Conservation (phyloP, 2,797 vertebrate species). For the Alectoris magna region DNA sequence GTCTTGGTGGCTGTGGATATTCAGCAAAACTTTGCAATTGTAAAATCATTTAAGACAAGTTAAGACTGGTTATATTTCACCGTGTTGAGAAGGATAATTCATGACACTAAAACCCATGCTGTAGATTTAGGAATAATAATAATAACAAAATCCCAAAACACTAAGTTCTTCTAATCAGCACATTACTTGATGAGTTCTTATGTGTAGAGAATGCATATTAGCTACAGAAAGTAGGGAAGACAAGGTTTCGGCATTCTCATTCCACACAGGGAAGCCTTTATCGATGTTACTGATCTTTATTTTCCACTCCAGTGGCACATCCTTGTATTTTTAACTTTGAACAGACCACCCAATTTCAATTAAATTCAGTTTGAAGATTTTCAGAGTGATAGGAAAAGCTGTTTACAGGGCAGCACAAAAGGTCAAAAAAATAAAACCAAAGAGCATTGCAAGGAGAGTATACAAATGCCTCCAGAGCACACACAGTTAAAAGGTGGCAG, state of each 20-base stretch:
- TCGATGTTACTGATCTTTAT: background rate
- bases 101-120: background rate
- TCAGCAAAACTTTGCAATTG: background rate
- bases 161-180: background rate
- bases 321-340: background rate
- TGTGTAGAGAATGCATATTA: background rate
- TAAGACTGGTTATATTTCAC: background rate
- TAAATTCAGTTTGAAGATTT: background rate
- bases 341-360: background rate
- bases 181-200: background rate
- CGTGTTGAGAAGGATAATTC: background rate
- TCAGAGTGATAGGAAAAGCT: background rate
- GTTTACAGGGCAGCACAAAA: background rate
- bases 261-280: background rate
- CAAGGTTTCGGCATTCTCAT: background rate
- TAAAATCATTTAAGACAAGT: background rate
- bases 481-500: background rate
- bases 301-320: background rate
- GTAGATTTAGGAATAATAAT: background rate
- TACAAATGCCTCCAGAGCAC: fast-evolving
- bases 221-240: background rate
- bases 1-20: background rate
- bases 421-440: background rate
- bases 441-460: background rate
- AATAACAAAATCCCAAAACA: background rate